Evolutionary conservation across 2,113 vertebrate species (phyloP).

Genomic region (Lethenteron camtschaticum): DNA sequence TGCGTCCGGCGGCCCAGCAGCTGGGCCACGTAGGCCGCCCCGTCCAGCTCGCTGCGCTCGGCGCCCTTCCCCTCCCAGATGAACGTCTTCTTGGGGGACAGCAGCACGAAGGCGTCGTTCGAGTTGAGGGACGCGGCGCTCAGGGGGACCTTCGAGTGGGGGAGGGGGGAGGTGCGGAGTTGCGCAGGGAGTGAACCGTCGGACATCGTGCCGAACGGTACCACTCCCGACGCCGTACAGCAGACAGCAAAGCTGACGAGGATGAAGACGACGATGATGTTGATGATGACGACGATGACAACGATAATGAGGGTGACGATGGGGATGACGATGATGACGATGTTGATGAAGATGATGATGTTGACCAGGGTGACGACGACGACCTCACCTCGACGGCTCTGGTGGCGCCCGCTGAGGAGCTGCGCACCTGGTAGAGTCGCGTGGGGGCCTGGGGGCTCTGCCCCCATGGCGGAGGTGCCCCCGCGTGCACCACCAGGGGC

Average conservation of each 20-base stretch:
- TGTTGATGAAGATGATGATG: too few relatives aligned
- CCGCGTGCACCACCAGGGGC: constrained; percentile 23
- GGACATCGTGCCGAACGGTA: too few relatives aligned
- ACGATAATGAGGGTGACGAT: too few relatives aligned
- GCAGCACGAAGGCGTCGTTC: constrained; percentile 62
- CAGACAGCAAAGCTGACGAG: too few relatives aligned
- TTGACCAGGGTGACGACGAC: background rate
- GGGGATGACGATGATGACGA: too few relatives aligned
- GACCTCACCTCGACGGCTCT: constrained; percentile 32
- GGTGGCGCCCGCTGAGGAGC: constrained; percentile 18
- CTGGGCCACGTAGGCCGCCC: constrained; percentile 18
- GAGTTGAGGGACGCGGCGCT: constrained; percentile 42
- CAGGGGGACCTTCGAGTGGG: constrained; percentile 31
- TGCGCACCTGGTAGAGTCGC: constrained; percentile 30
- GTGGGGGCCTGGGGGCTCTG: constrained; percentile 14
- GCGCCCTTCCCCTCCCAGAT: constrained; percentile 26
- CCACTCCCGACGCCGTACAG: too few relatives aligned
- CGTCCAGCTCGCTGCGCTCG: constrained; percentile 17
- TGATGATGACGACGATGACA: too few relatives aligned
- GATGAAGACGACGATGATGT: too few relatives aligned
- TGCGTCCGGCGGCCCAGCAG: constrained; percentile 19
- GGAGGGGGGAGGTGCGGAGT: too few relatives aligned
- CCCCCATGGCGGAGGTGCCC: constrained; percentile 22
- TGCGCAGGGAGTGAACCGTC: too few relatives aligned
- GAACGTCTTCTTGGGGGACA: constrained; percentile 19